Evolutionary conservation across 1,140 invertebrate species (phyloP).

Genomic region (Paracyclopina nana): DNA sequence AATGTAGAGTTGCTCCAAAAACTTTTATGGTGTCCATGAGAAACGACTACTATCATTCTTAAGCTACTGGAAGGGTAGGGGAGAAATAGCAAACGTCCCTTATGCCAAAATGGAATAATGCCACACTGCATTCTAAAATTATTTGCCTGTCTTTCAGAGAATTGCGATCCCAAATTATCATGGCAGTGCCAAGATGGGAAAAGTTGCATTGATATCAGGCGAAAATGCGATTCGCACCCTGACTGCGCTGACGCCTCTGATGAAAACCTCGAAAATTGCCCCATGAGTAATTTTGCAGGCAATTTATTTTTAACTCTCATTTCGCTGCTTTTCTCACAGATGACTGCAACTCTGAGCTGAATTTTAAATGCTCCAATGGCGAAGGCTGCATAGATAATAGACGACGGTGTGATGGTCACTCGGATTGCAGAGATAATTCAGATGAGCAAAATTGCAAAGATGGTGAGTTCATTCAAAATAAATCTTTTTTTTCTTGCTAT

Average conservation of each 20-base stretch:
- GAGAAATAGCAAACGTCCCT: no score
- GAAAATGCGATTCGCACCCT: slow-evolving; percentile 59
- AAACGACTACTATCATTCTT: no score
- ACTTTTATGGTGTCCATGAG: no score
- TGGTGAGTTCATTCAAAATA: background rate
- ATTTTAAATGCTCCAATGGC: slow-evolving; percentile 32
- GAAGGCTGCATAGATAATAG: slow-evolving; percentile 41
- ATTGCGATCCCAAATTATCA: slow-evolving; percentile 65
- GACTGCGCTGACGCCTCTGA: slow-evolving; percentile 68
- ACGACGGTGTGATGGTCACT: slow-evolving; percentile 43
- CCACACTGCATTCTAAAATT: no score
- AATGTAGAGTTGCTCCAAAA: no score
- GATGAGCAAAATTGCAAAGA: slow-evolving; percentile 28
- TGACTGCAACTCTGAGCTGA: background rate
- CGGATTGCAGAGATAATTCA: slow-evolving; percentile 44
- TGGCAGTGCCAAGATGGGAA: slow-evolving; percentile 54
- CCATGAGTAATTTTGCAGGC: slow-evolving; percentile 45
- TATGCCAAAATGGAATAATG: no score
- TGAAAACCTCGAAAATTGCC: slow-evolving; percentile 39
- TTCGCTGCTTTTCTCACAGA: background rate
- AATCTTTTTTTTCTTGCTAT: background rate
- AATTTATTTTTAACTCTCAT: slow-evolving; percentile 21
- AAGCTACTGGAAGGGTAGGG: no score
- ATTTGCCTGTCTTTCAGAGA: slow-evolving; percentile 4
- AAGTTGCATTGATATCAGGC: slow-evolving; percentile 58